A percentile compares a stretch with the other conserved stretches of the same genome.
Evolutionary conservation across 2,888 invertebrate species (phyloP).

Genomic region (Dicyrtomina minuta): DNA sequence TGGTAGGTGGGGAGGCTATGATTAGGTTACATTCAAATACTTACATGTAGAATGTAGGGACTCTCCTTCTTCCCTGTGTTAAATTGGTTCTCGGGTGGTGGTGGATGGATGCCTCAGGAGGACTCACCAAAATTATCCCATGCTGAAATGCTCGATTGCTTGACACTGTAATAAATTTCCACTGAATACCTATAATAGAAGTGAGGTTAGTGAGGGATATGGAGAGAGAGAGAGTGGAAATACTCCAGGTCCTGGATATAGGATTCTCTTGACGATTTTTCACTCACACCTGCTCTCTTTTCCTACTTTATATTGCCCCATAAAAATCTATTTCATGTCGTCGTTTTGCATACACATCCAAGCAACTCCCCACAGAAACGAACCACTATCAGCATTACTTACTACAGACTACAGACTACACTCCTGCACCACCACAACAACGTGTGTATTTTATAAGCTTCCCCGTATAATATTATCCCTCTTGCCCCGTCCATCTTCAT

Average conservation of each 20-base stretch:
- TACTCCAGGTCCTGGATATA: slow-evolving; percentile 23
- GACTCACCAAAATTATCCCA: slow-evolving; percentile 40
- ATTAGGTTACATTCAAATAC: neutral
- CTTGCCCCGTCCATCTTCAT: neutral
- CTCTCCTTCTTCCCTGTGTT: neutral
- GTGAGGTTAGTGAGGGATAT: neutral
- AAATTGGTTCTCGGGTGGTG: slow-evolving; percentile 6
- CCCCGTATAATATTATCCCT: neutral
- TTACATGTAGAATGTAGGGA: no score
- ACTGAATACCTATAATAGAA: slow-evolving; percentile 32
- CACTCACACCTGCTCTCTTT: slow-evolving; percentile 47
- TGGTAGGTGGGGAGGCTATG: neutral
- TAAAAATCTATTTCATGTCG: slow-evolving; percentile 43
- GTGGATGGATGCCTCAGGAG: slow-evolving; percentile 21
- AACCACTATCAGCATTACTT: neutral
- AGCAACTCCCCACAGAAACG: neutral
- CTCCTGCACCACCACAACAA: neutral
- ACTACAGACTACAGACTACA: no score
- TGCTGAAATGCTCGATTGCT: slow-evolving; percentile 42
- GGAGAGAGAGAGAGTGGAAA: neutral
- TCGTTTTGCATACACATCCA: slow-evolving; percentile 7
- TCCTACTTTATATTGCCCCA: slow-evolving; percentile 42
- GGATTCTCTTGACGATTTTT: slow-evolving; percentile 44
- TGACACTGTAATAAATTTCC: slow-evolving; percentile 41
- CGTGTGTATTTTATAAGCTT: neutral